These are phyloP conservation scores for Rhopalosiphum padi DNA, from an alignment of 1,140 invertebrate species.

Conservation along the genomic window DNA sequence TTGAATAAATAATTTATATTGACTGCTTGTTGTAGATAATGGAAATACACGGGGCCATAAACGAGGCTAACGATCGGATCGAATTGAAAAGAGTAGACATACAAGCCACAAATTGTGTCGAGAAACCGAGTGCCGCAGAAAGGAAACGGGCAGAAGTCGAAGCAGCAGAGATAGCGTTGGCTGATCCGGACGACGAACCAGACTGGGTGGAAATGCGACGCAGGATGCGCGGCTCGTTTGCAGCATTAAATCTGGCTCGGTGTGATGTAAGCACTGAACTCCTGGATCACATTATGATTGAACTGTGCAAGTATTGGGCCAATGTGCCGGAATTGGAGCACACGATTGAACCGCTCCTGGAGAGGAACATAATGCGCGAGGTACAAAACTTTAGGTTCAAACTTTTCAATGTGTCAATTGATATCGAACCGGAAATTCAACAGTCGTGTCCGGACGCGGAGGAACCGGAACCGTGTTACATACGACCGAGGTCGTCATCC, in stretches of 20 bases:
- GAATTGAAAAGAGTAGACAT: neutral
- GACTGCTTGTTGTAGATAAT: neutral
- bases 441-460: neutral
- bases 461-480: neutral
- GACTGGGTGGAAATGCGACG: conserved; percentile 41
- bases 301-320: conserved; percentile 34
- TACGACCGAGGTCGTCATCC: neutral
- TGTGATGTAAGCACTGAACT: neutral
- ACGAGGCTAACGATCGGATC: conserved; percentile 6
- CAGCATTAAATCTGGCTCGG: neutral
- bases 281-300: conserved; percentile 20
- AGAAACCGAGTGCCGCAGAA: neutral
- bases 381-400: conserved; percentile 16
- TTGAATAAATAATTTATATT: neutral
- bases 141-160: neutral
- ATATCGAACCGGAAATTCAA: neutral
- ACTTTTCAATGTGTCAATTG: neutral
- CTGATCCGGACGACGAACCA: conserved; percentile 35
- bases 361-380: conserved; percentile 20
- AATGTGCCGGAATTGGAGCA: neutral
- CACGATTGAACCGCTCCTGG: neutral
- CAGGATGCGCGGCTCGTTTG: conserved; percentile 27
- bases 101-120: neutral
- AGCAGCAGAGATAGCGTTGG: conserved; percentile 19
- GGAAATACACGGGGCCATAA: neutral